Percentiles rank a stretch among this genome's conserved stretches.
These are phyloP conservation scores for Zelostemma sp. DNA, from an alignment of 1,140 invertebrate genomes.

Conservation along the genomic window DNA sequence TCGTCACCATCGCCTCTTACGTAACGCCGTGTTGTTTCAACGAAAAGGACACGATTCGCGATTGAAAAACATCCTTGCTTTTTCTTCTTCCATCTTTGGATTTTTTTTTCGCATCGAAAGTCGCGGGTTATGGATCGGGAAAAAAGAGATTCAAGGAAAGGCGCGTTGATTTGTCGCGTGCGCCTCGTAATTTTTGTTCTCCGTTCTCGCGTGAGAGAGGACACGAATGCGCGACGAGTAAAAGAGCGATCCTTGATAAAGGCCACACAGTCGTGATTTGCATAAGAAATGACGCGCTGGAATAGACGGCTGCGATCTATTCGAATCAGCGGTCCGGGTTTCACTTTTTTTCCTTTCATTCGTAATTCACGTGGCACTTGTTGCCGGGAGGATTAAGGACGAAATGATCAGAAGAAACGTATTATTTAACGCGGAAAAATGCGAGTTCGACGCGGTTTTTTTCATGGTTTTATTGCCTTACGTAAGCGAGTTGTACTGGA, in stretches of 20 bases:
- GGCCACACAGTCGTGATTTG: conserved; percentile 34
- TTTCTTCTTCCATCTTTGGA: too few species aligned
- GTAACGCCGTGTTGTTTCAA: conserved; percentile 36
- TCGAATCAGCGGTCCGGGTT: conserved; percentile 25
- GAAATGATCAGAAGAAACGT: too few species aligned
- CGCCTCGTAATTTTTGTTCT: too few species aligned
- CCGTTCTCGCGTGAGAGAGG: too few species aligned
- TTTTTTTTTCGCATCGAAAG: too few species aligned
- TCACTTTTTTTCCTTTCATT: conserved; percentile 30
- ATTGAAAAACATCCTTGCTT: too few species aligned
- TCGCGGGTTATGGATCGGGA: too few species aligned
- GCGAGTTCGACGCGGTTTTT: not conserved
- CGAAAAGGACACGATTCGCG: conserved; percentile 29
- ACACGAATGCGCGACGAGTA: conserved; percentile 19
- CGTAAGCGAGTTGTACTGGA: conserved; percentile 25
- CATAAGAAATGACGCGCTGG: conserved; percentile 43
- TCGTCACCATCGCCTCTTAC: conserved; percentile 44
- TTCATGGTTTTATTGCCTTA: conserved; percentile 15
- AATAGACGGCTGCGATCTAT: conserved; percentile 27
- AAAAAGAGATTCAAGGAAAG: too few species aligned
- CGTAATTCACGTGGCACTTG: conserved; percentile 5
- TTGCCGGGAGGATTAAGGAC: conserved; percentile 12
- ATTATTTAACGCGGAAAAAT: conserved; percentile 1
- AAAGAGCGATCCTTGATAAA: conserved; percentile 43
- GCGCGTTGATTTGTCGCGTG: too few species aligned